Percentiles rank a stretch among this genome's conserved stretches.
These are phyloP conservation scores for Callorhinus ursinus DNA, from an alignment of 2,113 vertebrate genomes.

Conservation along the genomic window DNA sequence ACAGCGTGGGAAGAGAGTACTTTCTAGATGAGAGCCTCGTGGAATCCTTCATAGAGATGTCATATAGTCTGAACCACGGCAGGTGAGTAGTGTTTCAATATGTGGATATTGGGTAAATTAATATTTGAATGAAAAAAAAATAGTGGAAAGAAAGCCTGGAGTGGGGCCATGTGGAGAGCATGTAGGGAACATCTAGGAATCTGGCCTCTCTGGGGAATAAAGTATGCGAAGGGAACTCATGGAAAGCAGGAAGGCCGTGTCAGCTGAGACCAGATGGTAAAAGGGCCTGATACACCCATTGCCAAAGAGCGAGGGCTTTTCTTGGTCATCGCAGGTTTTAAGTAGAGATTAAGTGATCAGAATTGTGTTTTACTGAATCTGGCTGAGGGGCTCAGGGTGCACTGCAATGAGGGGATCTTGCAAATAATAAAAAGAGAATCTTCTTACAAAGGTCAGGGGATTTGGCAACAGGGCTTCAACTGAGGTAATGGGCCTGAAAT, in stretches of 20 bases:
- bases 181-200: not conserved
- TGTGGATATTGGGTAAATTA: not conserved
- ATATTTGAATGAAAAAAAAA: not conserved
- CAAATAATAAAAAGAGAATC: not conserved
- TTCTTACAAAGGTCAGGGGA: not conserved
- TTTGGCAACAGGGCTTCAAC: not conserved
- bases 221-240: not conserved
- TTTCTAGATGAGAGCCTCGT: not conserved
- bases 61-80: not conserved
- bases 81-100: not conserved
- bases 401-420: not conserved
- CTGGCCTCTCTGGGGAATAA: not conserved
- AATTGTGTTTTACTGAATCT: slow-evolving; percentile 21
- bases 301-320: not conserved
- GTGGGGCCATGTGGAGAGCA: too few species aligned
- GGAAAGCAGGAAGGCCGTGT: not conserved
- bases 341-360: not conserved
- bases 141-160: not conserved
- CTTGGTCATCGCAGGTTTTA: not conserved
- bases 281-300: not conserved
- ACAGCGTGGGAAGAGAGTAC: not conserved
- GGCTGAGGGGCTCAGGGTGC: not conserved
- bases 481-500: not conserved
- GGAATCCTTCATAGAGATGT: not conserved
- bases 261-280: not conserved